Evolutionary conservation across 2,797 vertebrate genomes (phyloP).

Genomic region (Cirrhinus molitorella): DNA sequence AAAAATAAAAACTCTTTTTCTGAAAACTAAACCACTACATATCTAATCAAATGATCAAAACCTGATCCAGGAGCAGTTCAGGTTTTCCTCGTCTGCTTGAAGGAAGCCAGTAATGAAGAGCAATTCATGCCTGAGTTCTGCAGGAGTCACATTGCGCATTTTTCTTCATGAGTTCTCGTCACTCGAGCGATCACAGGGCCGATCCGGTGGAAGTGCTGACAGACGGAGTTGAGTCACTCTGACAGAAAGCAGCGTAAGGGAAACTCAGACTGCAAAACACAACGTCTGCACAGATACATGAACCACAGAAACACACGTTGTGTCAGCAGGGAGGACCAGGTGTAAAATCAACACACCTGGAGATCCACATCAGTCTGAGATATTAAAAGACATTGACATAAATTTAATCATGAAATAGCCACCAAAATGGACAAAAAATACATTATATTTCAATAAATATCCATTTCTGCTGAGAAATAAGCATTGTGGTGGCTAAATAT

Average conservation of each 20-base stretch:
- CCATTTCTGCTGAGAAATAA: not conserved
- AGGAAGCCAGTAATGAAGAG: not conserved
- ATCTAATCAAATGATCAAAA: not conserved
- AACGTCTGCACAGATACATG: not conserved
- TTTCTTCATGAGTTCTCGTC: conserved; percentile 47
- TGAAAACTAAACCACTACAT: not conserved
- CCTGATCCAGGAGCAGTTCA: conserved; percentile 3
- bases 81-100: not conserved
- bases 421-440: not conserved
- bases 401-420: not conserved
- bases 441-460: not conserved
- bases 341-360: not conserved
- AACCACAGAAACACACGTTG: not conserved
- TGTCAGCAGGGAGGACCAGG: conserved; percentile 53
- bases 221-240: conserved; percentile 22
- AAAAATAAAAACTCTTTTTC: not conserved
- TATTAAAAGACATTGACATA: not conserved
- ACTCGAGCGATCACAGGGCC: conserved; percentile 30
- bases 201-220: conserved; percentile 38
- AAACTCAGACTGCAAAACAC: not conserved
- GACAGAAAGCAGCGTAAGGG: conserved; percentile 38
- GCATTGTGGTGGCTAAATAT: not conserved
- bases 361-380: not conserved
- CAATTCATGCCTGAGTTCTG: not conserved
- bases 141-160: not conserved